These are phyloP conservation scores for Halcyon senegalensis DNA, from an alignment of 2,113 vertebrate genomes.

Conservation along the genomic window DNA sequence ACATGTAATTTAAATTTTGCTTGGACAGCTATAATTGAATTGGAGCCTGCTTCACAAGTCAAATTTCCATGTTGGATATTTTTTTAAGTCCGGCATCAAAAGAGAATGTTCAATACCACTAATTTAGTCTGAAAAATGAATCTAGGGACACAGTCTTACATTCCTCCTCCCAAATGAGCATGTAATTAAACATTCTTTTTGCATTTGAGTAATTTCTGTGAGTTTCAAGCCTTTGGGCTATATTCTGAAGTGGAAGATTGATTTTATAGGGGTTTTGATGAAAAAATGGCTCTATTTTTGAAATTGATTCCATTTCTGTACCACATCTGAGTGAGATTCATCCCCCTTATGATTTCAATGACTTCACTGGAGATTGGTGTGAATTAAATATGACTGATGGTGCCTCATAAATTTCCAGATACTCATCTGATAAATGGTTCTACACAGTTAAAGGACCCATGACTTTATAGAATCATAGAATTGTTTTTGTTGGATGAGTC, in stretches of 20 bases:
- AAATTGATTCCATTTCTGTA: not conserved
- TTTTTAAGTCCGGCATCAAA: constrained; percentile 30
- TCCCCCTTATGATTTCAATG: not conserved
- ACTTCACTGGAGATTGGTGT: not conserved
- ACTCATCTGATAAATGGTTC: not conserved
- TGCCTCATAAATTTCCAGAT: not conserved
- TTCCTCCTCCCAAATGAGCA: constrained; percentile 29
- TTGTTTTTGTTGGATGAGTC: not conserved
- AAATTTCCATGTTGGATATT: not conserved
- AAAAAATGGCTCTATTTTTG: not conserved
- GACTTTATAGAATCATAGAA: not conserved
- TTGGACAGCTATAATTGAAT: not conserved
- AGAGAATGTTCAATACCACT: not conserved
- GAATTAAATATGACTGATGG: not conserved
- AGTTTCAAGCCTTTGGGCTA: constrained; percentile 27
- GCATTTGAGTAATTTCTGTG: constrained; percentile 11
- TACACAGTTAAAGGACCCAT: not conserved
- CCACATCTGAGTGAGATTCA: not conserved
- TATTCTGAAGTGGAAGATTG: constrained; percentile 24
- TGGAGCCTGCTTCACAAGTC: not conserved
- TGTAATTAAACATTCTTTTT: constrained; percentile 62
- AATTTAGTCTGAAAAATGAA: constrained; percentile 38
- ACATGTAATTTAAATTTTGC: not conserved
- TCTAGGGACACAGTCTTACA: not conserved
- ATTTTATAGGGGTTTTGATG: constrained; percentile 22